A percentile compares a stretch with the other conserved stretches of the same genome.
phyloP scores from a whole-genome alignment of 2,888 invertebrate genomes.

The Acrocera orbiculus region DNA sequence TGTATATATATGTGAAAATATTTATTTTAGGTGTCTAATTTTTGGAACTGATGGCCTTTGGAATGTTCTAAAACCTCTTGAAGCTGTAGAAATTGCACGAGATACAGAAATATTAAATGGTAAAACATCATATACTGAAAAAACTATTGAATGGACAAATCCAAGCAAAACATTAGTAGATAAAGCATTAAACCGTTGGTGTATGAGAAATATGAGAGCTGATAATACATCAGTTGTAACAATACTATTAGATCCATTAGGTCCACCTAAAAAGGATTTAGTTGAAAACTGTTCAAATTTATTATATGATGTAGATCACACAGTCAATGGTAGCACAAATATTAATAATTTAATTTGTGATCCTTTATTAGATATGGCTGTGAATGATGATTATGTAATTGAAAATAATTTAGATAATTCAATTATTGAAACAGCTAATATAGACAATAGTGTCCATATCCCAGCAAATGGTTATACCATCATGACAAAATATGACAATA shows the following conservation, averaged over 20 bases:
- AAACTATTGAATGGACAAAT: conserved; percentile 50
- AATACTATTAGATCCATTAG: conserved; percentile 77
- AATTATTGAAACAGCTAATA: neutral
- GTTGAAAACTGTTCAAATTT: conserved; percentile 28
- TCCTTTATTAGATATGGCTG: neutral
- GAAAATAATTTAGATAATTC: neutral
- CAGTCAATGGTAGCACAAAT: neutral
- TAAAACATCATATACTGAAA: conserved; percentile 16
- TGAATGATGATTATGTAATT: conserved; percentile 3
- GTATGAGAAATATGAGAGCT: conserved; percentile 68
- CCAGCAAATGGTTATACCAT: conserved; percentile 11
- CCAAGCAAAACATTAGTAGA: conserved; percentile 82
- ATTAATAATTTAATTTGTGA: neutral
- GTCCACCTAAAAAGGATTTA: conserved; percentile 54
- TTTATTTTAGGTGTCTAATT: conserved; percentile 55
- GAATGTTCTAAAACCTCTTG: conserved; percentile 79
- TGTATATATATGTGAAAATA: too few species aligned
- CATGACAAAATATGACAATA: conserved; percentile 13
- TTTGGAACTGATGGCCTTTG: conserved; percentile 94
- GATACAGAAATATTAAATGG: conserved; percentile 68
- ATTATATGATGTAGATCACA: neutral
- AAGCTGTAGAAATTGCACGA: conserved; percentile 69
- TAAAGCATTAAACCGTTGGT: conserved; percentile 68
- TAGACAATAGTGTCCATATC: conserved; percentile 1
- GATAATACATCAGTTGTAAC: conserved; percentile 91